Conservation (phyloP, 2,888 invertebrate genomes). For the Mythimna impura region DNA sequence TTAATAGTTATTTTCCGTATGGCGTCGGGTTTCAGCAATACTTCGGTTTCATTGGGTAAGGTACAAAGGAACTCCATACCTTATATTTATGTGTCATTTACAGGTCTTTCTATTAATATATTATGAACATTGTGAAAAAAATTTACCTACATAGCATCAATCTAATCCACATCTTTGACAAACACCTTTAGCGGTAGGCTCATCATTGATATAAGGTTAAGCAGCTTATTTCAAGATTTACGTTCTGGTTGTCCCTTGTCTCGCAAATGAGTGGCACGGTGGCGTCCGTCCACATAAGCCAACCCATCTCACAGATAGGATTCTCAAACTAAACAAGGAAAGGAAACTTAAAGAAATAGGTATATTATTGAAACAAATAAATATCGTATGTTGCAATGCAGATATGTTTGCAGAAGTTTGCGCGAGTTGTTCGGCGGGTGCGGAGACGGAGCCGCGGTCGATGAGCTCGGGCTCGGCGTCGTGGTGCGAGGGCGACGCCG, state of each 20-base stretch:
- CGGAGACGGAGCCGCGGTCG: conserved; percentile 84
- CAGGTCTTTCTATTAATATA: background rate
- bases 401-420: conserved; percentile 84
- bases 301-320: conserved; percentile 18
- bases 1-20: background rate
- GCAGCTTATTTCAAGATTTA: conserved; percentile 38
- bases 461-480: conserved; percentile 88
- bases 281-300: background rate
- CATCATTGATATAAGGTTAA: conserved; percentile 27
- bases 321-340: conserved; percentile 16
- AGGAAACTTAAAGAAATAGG: background rate
- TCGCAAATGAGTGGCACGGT: background rate
- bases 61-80: background rate
- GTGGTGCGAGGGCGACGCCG: conserved; percentile 89
- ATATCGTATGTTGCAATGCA: conserved; percentile 48
- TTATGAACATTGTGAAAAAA: conserved; percentile 7
- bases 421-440: conserved; percentile 87
- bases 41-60: conserved; percentile 8
- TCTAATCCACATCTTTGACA: conserved; percentile 19
- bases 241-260: conserved; percentile 25
- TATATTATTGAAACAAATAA: background rate
- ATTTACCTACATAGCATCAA: conserved; percentile 8
- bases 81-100: background rate
- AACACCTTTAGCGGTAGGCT: conserved; percentile 9
- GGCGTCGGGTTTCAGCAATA: background rate